phyloP scores from a whole-genome alignment of 2,888 invertebrate genomes.

The Bhutanitis thaidina region DNA sequence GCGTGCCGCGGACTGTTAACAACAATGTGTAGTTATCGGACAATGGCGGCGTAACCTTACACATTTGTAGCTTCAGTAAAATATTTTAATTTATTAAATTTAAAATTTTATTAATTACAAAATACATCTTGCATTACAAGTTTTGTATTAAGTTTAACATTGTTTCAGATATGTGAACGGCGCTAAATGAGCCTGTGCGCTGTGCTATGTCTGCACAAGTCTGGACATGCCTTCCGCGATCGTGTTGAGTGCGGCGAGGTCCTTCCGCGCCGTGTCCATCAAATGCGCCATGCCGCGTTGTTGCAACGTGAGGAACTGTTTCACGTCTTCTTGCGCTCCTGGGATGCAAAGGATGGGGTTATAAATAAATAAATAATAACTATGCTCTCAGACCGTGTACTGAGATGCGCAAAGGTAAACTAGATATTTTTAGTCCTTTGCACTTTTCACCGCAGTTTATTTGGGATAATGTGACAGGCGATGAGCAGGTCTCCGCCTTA shows the following conservation, averaged over 20 bases:
- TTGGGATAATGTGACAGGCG: too few species aligned
- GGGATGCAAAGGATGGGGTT: constrained; percentile 12
- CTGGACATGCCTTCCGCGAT: constrained; percentile 89
- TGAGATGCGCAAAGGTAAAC: too few species aligned
- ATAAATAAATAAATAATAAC: too few species aligned
- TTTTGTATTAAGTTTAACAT: background rate
- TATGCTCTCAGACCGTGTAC: too few species aligned
- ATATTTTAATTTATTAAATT: too few species aligned
- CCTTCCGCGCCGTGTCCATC: constrained; percentile 89
- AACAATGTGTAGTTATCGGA: too few species aligned
- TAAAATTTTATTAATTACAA: background rate
- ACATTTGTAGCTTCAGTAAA: too few species aligned
- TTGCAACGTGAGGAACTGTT: constrained; percentile 90
- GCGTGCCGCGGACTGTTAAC: too few species aligned
- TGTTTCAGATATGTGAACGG: background rate
- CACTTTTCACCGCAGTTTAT: too few species aligned
- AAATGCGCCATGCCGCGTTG: constrained; percentile 94
- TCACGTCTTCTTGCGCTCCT: constrained; percentile 85
- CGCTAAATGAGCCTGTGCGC: background rate
- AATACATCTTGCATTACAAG: background rate
- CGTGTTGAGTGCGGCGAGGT: constrained; percentile 87
- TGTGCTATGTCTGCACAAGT: constrained; percentile 58
- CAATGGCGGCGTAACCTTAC: too few species aligned
- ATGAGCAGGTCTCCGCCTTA: too few species aligned
- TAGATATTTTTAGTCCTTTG: too few species aligned